Evolutionary conservation across 1,140 invertebrate species (phyloP), one percentile per base, ranked within the genome.

Genomic region (Calephelis nemesis): DNA sequence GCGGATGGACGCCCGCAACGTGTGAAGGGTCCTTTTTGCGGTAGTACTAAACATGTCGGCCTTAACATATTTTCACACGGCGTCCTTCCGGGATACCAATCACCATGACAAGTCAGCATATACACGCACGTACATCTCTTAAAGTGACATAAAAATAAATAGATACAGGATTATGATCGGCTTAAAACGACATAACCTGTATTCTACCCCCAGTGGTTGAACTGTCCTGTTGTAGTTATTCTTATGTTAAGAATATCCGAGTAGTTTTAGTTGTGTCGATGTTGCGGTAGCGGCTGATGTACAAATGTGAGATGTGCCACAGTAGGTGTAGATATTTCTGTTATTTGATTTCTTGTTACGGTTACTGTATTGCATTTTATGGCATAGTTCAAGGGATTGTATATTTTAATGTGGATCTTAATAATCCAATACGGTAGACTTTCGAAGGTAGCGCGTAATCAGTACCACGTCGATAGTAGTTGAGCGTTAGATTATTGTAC

Each of bases 211-310:
- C 81, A 84, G 78, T 79, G 79, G 48, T 65, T 58, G 30, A 49
- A 48, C 71, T 63, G 70, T 84, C 79, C 73, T 83, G 77, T 84
- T 84, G 76, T 85, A 87, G 83, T 84, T 85, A 87, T 88, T 88
- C 83, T 88, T 88, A 88, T 84, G 85, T 89, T 89, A 87, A 87
- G 85, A 88, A 88, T 88, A 84, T 81, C 77, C 75, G 75, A 79
- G 73, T 77, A 78, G 82, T 81, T 84, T 82, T 82, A 82, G 74
- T 81, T 74, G 65, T 79, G 71, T 70, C 64, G 63, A 68, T 71
- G 72, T 45, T 45, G 19, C n/a, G 48, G 48, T 12, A 49, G 52
- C 11, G 15, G 52, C 63, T 70, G 78, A 74, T 69, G 54, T 58
- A 58, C 68, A 74, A 72, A 75, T 77, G 75, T 81, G 83, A 77